Evolutionary conservation across 2,888 invertebrate genomes (phyloP).

Genomic region (Acrobasis suavella): DNA sequence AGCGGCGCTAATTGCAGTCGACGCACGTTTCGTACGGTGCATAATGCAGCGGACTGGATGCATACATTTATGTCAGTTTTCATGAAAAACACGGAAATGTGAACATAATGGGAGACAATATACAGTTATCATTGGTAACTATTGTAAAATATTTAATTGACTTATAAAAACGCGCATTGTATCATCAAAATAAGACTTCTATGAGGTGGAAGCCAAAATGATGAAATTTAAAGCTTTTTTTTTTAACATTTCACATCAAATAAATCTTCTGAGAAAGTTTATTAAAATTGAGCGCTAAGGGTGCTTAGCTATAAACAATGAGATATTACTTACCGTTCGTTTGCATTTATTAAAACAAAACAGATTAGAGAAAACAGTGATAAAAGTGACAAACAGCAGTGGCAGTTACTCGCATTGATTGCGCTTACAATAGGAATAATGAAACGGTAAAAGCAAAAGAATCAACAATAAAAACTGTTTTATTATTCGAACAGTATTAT

Average conservation of each 20-base stretch:
- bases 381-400: not conserved
- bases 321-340: too few species aligned
- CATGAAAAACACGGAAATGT: too few species aligned
- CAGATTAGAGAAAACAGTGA: not conserved
- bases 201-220: too few species aligned
- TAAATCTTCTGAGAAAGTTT: constrained; percentile 1
- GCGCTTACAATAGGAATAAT: constrained; percentile 8
- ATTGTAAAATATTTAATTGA: too few species aligned
- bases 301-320: too few species aligned
- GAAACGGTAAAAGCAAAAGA: constrained; percentile 19
- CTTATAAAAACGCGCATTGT: too few species aligned
- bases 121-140: too few species aligned
- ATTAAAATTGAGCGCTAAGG: too few species aligned
- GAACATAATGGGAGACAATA: too few species aligned
- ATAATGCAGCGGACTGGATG: constrained; percentile 28
- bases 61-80: constrained; percentile 3
- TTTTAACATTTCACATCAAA: not conserved
- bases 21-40: constrained; percentile 37
- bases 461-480: constrained; percentile 18
- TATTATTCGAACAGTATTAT: constrained; percentile 27
- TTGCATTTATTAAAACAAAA: not conserved
- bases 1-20: constrained; percentile 29
- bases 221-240: too few species aligned
- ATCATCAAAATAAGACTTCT: too few species aligned
- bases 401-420: not conserved